phyloP scores from a whole-genome alignment of 2,113 vertebrate species.

The Alligator mississippiensis region DNA sequence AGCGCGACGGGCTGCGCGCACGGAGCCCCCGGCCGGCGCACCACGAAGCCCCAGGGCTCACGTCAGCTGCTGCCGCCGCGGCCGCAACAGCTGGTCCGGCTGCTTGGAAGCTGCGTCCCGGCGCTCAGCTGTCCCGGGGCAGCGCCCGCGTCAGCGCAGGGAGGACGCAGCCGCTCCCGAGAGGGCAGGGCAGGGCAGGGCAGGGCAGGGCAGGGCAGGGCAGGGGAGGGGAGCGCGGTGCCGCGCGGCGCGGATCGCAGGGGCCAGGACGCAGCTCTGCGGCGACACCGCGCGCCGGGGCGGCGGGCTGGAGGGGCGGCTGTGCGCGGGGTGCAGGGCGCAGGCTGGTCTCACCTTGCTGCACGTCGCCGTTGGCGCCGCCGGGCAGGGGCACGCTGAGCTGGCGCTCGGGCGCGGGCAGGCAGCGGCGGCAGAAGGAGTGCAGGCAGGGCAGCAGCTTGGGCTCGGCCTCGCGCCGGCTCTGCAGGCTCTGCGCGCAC shows the following conservation, averaged over 20 bases:
- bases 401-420: conserved; percentile 93
- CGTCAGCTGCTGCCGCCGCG: no score
- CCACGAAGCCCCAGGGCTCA: neutral
- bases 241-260: no score
- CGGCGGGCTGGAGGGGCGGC: rapidly evolving
- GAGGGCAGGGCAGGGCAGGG: no score
- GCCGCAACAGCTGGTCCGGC: no score
- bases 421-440: conserved; percentile 95
- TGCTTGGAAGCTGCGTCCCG: neutral
- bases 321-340: no score
- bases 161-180: neutral
- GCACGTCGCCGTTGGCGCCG: conserved; percentile 93
- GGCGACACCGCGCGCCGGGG: no score
- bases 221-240: neutral
- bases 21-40: no score
- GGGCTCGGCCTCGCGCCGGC: conserved; percentile 90
- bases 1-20: no score
- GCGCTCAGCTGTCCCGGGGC: no score
- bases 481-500: conserved; percentile 95
- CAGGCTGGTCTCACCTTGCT: conserved; percentile 85
- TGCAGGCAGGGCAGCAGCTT: conserved; percentile 97
- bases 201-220: no score
- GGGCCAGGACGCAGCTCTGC: no score
- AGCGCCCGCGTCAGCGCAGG: no score
- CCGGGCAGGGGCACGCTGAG: conserved; percentile 91